Base-by-base conservation (phyloP, 2,113 vertebrate genomes). In the Shinisaurus crocodilurus region DNA sequence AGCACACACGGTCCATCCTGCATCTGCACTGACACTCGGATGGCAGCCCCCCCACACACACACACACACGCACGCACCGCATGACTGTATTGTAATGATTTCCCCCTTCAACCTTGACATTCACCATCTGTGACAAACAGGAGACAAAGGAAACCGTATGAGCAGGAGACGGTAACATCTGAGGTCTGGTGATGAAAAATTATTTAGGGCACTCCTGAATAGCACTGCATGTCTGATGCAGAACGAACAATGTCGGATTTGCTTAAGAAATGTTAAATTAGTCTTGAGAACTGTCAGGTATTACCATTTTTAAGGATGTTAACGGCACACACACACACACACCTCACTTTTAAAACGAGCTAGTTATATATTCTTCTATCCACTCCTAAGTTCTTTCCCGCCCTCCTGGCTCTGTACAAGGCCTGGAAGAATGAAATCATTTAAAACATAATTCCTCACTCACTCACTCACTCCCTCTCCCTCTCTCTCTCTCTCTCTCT, bases 231-330 rank as follows among this genome's bases (percentile, higher is more conserved):
- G 82, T 18, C 27, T 86, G 80, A 45, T 69, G 50, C 0, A 88
- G 85, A 75, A 72, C 89, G 88, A 75, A 72, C 89, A 88, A 91
- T 57, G 2, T 72, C 29, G 6, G 86, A 87, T 13, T 40, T 69
- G 40, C 60, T 93, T 77, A 91, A 90, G 92, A 95, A 63, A 65
- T 81, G 80, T 88, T 91, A 84, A 50, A 90, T 91, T 34, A 77
- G 74, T 91, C 74, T 92, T 76, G 75, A 89, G 82, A 50, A 79
- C 84, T 90, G 82, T 60, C 85, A 89, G 37, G 32, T n/a, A 16
- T 77, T 93, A 80, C 27, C 80, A 87, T 87, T 90, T 82, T 91
- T 88, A 86, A 76, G 89, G 34, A 57, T 57, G 48, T 43, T 75
- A 34, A 25, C 50, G 32, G 15, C 15, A 32, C 6, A 6, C 13